Base-by-base conservation (phyloP, 2,888 invertebrate species). In the Cremastobaeus sp. region DNA sequence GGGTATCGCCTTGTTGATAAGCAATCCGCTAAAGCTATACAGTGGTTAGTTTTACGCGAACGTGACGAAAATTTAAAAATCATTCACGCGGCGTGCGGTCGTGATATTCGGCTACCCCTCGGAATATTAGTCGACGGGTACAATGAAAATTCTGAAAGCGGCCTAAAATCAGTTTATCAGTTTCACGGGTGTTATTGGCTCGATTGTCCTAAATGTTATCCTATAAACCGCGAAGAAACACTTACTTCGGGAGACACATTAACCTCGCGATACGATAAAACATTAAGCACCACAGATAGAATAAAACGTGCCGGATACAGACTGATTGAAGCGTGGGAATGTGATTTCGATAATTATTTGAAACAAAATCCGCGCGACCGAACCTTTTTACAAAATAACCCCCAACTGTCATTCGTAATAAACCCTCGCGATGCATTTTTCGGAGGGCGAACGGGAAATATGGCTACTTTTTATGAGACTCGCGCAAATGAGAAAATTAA, bases 341-440 rank as follows among this genome's bases (percentile, higher is more conserved):
- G 48, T 18, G 20, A 54, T 8, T 54, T 54, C 18, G 30, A 48
- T n/a, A 2, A 14, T 1, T n/a, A 62, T 3, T 28, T 47, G n/a
- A 25, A 18, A 11, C 14, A 8, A n/a, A 30, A 48, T 18, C 4
- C 3, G 2, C 5, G 32, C 0, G 25, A 30, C 1, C 2, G 8
- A 0, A 9, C 47, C 25, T 17, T 9, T 37, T 35, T 37, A 18
- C 0, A 8, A 3, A 14, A 47, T 2, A 55, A 55, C 17, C 41
- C 30, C 3, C 83, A 84, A 0, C 88, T 82, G 0, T 14, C 25
- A 1, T 21, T 11, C n/a, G 48, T 39, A 1, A 12, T 60, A 1
- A 17, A 60, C 6, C 60, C 39, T 0, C 48, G 60, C 3, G 50
- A 39, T n/a, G 25, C 35, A 4, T 35, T 59, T 43, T 57, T 45